phyloP scores from a whole-genome alignment of 1,140 invertebrate genomes.

The Onthophagus taurus region DNA sequence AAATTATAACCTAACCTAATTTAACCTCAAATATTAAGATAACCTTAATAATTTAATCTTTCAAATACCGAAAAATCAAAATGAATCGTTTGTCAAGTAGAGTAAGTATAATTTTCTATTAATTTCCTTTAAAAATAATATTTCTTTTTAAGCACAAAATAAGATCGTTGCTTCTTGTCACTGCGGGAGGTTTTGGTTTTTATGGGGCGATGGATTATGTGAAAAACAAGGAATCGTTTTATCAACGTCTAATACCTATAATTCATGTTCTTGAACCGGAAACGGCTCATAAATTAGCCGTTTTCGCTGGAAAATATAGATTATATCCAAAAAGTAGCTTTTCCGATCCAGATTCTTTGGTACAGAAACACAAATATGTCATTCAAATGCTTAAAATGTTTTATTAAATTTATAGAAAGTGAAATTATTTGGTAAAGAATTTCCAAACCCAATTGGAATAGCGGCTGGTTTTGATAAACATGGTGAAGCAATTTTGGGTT shows the following conservation, averaged over 20 bases:
- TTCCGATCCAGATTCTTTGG: conserved; percentile 52
- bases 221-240: conserved; percentile 69
- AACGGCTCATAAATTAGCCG: conserved; percentile 64
- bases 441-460: conserved; percentile 87
- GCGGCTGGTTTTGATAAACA: conserved; percentile 98
- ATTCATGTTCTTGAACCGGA: conserved; percentile 62
- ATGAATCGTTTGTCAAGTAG: not conserved
- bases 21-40: too few relatives aligned
- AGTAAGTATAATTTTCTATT: not conserved
- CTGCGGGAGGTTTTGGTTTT: conserved; percentile 27
- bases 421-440: conserved; percentile 57
- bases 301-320: conserved; percentile 64
- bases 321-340: conserved; percentile 50
- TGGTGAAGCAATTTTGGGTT: conserved; percentile 76
- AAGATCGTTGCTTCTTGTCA: conserved; percentile 22
- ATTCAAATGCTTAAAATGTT: conserved; percentile 4
- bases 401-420: conserved; percentile 45
- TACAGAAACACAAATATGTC: conserved; percentile 34
- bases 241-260: conserved; percentile 57
- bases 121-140: not conserved
- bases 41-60: too few relatives aligned
- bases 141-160: conserved; percentile 27
- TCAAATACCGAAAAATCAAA: too few relatives aligned
- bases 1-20: too few relatives aligned
- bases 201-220: conserved; percentile 51